phyloP scores from a whole-genome alignment of 2,888 invertebrate species.

The Rhopalosiphum nymphaeae region DNA sequence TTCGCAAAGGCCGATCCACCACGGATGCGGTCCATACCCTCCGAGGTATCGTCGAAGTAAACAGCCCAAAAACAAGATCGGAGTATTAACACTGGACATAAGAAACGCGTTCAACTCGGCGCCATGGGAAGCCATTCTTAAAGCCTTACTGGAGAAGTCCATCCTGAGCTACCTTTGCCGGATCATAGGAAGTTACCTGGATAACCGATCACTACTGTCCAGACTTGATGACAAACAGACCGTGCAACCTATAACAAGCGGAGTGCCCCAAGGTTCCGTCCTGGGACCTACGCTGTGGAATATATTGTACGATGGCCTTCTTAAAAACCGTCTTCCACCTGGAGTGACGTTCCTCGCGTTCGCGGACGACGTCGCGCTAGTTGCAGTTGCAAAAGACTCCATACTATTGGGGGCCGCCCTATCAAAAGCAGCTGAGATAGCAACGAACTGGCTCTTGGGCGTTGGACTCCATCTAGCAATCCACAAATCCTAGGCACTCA shows the following conservation, averaged over 20 bases:
- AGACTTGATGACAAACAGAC: neutral
- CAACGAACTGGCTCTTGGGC: too few species aligned
- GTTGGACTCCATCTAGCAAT: too few species aligned
- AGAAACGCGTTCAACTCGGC: too few species aligned
- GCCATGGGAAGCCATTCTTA: too few species aligned
- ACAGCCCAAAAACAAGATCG: too few species aligned
- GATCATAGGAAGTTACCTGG: neutral
- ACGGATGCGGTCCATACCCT: too few species aligned
- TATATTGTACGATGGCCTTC: neutral
- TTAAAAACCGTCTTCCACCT: neutral
- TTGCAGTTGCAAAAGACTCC: conserved; percentile 10
- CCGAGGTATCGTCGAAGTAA: too few species aligned
- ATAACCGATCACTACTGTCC: neutral
- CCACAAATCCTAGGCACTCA: too few species aligned
- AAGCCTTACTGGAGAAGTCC: too few species aligned
- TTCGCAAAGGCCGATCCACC: neutral
- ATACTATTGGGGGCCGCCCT: neutral
- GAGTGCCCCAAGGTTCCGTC: conserved; percentile 17
- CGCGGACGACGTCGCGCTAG: neutral
- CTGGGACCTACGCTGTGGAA: neutral
- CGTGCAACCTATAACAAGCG: neutral
- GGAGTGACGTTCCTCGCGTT: neutral
- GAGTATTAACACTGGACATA: too few species aligned
- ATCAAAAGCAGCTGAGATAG: neutral
- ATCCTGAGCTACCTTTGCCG: neutral